Evolutionary conservation across 2,888 invertebrate species (phyloP).

Genomic region (Cremastobaeus sp.): DNA sequence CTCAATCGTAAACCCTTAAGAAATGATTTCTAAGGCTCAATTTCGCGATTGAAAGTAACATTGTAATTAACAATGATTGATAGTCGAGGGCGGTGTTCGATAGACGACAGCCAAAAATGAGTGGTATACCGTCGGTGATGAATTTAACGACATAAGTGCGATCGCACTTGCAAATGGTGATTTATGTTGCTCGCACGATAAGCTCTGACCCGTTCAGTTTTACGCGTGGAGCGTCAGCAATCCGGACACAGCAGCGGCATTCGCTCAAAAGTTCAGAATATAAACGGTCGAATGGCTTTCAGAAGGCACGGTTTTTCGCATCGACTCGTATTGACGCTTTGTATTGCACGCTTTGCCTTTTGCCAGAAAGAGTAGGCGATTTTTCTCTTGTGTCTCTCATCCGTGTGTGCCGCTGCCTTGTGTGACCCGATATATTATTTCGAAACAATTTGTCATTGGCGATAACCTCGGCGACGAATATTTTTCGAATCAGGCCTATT

Average conservation of each 20-base stretch:
- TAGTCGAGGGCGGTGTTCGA: neutral
- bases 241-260: constrained; percentile 33
- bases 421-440: constrained; percentile 37
- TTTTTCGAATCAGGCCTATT: neutral
- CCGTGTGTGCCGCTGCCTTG: too few species aligned
- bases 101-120: constrained; percentile 29
- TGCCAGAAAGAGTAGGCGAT: constrained; percentile 44
- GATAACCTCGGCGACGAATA: constrained; percentile 10
- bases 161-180: constrained; percentile 35
- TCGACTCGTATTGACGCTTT: constrained; percentile 52
- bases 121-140: constrained; percentile 21
- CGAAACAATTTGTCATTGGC: constrained; percentile 33
- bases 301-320: constrained; percentile 50
- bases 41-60: neutral
- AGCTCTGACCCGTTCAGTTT: constrained; percentile 45
- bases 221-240: constrained; percentile 49
- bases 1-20: too few species aligned
- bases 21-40: too few species aligned
- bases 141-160: constrained; percentile 41
- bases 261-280: constrained; percentile 53
- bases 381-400: constrained; percentile 44
- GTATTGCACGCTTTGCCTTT: constrained; percentile 32
- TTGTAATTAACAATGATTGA: constrained; percentile 12
- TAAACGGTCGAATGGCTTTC: constrained; percentile 54
- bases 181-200: constrained; percentile 49